phyloP scores from a whole-genome alignment of 2,797 vertebrate species.

The Malacoctenus gilli region DNA sequence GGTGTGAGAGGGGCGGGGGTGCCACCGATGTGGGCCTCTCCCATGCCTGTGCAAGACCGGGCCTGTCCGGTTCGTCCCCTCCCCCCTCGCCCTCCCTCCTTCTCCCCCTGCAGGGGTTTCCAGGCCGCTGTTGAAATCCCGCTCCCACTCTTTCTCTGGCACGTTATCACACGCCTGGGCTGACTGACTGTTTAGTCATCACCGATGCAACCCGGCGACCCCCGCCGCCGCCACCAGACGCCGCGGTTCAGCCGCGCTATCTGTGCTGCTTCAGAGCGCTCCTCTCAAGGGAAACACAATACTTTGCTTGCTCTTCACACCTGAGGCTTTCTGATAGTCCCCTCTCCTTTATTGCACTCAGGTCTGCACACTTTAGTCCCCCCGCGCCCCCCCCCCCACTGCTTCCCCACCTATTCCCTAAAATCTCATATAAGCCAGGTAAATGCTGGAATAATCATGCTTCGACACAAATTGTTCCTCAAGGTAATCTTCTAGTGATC shows the following conservation, averaged over 20 bases:
- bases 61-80: constrained; percentile 71
- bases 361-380: too few relatives aligned
- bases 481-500: not conserved
- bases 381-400: constrained; percentile 4
- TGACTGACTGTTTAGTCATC: constrained; percentile 56
- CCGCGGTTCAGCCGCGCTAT: constrained; percentile 15
- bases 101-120: too few relatives aligned
- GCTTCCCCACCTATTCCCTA: constrained; percentile 5
- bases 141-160: constrained; percentile 61
- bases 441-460: constrained; percentile 8
- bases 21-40: constrained; percentile 74
- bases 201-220: constrained; percentile 46
- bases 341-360: too few relatives aligned
- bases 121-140: constrained; percentile 61
- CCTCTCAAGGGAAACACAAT: constrained; percentile 37
- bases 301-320: constrained; percentile 22
- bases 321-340: constrained; percentile 29
- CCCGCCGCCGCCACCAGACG: constrained; percentile 31
- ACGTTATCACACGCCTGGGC: constrained; percentile 65
- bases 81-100: too few relatives aligned
- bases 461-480: not conserved
- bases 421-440: constrained; percentile 2
- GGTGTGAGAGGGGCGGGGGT: constrained; percentile 54
- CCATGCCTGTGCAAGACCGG: constrained; percentile 75
- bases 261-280: constrained; percentile 36